phyloP scores from a whole-genome alignment of 2,797 vertebrate genomes.

The Sitta carolinensis region DNA sequence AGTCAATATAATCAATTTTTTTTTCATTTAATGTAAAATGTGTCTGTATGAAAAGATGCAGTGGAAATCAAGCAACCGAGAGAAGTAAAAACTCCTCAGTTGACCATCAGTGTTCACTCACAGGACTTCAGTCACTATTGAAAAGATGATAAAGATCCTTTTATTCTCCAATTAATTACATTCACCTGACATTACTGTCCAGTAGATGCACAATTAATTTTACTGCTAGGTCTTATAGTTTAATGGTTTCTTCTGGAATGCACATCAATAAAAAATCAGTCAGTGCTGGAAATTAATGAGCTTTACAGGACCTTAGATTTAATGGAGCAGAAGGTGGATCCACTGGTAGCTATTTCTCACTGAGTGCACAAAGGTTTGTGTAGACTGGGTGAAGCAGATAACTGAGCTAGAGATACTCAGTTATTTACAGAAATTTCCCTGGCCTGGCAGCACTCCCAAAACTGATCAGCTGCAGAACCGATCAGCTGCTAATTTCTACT shows the following conservation, averaged over 20 bases:
- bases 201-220: not conserved
- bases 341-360: not conserved
- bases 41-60: not conserved
- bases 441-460: not conserved
- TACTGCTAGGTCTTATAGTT: not conserved
- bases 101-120: not conserved
- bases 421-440: not conserved
- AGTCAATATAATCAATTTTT: not conserved
- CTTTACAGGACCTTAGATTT: not conserved
- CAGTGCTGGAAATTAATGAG: not conserved
- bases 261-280: not conserved
- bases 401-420: not conserved
- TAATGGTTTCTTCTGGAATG: not conserved
- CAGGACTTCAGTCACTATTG: not conserved
- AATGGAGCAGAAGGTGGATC: not conserved
- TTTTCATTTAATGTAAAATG: not conserved
- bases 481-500: not conserved
- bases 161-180: not conserved
- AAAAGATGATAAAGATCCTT: not conserved
- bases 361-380: not conserved
- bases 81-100: not conserved
- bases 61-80: not conserved
- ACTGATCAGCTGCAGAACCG: not conserved
- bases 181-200: not conserved
- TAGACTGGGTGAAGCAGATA: not conserved